phyloP scores from a whole-genome alignment of 2,797 vertebrate genomes.

The Cuniculus paca region DNA sequence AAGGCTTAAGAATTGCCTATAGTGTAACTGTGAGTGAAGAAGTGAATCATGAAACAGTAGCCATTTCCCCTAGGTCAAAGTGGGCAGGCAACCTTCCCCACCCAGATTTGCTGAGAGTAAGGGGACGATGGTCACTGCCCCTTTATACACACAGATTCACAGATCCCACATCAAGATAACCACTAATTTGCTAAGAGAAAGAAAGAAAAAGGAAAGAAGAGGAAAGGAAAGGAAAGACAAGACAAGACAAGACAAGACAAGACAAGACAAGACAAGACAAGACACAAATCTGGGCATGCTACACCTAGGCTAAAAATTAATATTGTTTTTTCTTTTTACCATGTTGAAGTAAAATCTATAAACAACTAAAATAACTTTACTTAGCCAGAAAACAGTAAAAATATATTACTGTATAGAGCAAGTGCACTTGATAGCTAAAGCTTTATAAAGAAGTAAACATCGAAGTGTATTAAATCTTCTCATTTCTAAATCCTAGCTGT shows the following conservation, averaged over 20 bases:
- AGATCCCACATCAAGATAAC: not conserved
- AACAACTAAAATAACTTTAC: not conserved
- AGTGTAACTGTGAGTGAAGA: not conserved
- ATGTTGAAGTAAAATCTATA: not conserved
- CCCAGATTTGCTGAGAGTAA: not conserved
- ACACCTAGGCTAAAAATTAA: not conserved
- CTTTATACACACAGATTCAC: not conserved
- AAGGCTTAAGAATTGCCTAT: not conserved
- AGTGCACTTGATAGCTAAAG: not conserved
- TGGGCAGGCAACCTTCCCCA: not conserved
- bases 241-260: too few relatives aligned
- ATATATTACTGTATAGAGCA: not conserved
- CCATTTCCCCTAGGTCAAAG: not conserved
- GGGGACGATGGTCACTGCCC: too few relatives aligned
- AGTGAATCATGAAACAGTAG: not conserved
- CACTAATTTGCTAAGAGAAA: not conserved
- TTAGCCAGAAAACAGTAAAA: slow-evolving; percentile 42
- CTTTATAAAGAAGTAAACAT: not conserved
- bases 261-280: too few relatives aligned
- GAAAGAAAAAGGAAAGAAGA: not conserved
- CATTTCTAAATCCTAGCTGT: not conserved
- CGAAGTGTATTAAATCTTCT: not conserved
- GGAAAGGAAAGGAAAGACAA: too few relatives aligned
- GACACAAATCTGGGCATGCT: not conserved
- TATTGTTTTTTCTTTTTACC: not conserved